A percentile compares a stretch with the other conserved stretches of the same genome.
These are phyloP conservation scores for Eristalinus sepulchralis DNA, from an alignment of 2,888 invertebrate genomes.

Conservation along the genomic window DNA sequence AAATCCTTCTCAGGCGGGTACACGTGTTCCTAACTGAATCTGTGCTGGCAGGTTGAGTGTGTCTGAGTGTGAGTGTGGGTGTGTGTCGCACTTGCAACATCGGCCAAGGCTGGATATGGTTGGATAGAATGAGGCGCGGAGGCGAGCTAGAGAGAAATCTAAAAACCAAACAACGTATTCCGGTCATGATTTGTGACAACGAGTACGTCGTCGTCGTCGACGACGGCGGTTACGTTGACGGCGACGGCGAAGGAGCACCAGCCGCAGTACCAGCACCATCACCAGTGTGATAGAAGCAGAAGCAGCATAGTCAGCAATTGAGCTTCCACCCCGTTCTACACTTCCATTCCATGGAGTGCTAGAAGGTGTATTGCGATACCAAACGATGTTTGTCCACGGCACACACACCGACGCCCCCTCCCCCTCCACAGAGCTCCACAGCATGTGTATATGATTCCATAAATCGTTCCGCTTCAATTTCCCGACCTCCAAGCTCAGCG, in stretches of 20 bases:
- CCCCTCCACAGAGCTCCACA: neutral
- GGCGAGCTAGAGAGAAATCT: slow-evolving; percentile 33
- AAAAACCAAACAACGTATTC: slow-evolving; percentile 69
- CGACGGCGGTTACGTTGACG: slow-evolving; percentile 1
- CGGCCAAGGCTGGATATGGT: neutral
- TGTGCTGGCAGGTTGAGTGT: slow-evolving; percentile 21
- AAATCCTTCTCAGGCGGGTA: slow-evolving; percentile 39
- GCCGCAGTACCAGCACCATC: slow-evolving; percentile 14
- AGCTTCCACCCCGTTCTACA: neutral
- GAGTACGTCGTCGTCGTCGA: slow-evolving; percentile 8
- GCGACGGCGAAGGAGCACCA: neutral
- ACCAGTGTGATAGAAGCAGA: slow-evolving; percentile 22
- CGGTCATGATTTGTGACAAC: slow-evolving; percentile 64
- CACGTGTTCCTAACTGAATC: slow-evolving; percentile 35
- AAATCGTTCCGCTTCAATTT: slow-evolving; percentile 70
- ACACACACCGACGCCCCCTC: slow-evolving; percentile 23
- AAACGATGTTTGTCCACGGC: slow-evolving; percentile 63
- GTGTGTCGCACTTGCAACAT: slow-evolving; percentile 26
- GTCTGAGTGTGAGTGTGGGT: neutral
- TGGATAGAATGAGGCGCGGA: neutral
- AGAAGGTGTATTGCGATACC: slow-evolving; percentile 59
- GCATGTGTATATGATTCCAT: slow-evolving; percentile 56
- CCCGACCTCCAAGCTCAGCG: slow-evolving; percentile 45
- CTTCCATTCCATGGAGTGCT: slow-evolving; percentile 18
- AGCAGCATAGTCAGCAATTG: slow-evolving; percentile 34